These are phyloP conservation scores for Trichomycterus rosablanca DNA, from an alignment of 2,113 vertebrate species.

Conservation along the genomic window DNA sequence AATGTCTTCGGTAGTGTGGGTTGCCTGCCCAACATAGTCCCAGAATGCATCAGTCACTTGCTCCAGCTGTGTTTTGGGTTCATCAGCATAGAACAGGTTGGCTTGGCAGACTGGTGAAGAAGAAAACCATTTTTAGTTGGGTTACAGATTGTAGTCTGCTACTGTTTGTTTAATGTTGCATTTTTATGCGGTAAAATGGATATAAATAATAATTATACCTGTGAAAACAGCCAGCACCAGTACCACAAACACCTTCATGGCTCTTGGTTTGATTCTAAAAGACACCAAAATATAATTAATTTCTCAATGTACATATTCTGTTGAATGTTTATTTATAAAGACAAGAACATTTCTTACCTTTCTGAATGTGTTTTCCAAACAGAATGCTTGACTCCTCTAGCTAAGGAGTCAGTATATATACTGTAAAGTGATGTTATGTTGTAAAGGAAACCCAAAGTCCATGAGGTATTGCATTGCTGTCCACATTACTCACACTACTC, in stretches of 20 bases:
- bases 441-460: conserved; percentile 57
- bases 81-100: conserved; percentile 67
- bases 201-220: conserved; percentile 19
- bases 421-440: conserved; percentile 22
- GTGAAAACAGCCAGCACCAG: conserved; percentile 34
- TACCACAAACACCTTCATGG: conserved; percentile 61
- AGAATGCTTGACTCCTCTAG: too few relatives aligned
- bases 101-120: conserved; percentile 63
- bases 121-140: not conserved
- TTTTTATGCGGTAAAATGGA: not conserved
- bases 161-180: not conserved
- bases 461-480: conserved; percentile 56
- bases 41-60: conserved; percentile 67
- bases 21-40: conserved; percentile 67
- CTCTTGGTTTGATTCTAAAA: conserved; percentile 1
- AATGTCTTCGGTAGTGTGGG: conserved; percentile 65
- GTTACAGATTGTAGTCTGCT: not conserved
- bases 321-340: too few relatives aligned
- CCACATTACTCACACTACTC: conserved; percentile 31
- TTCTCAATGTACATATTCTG: too few relatives aligned
- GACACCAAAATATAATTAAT: not conserved
- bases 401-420: conserved; percentile 50
- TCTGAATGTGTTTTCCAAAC: conserved; percentile 49
- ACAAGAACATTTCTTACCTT: not conserved
- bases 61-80: conserved; percentile 67